Percentiles rank a stretch among this genome's conserved stretches.
Conservation (phyloP, 2,113 vertebrate genomes). For the Strix aluco region DNA sequence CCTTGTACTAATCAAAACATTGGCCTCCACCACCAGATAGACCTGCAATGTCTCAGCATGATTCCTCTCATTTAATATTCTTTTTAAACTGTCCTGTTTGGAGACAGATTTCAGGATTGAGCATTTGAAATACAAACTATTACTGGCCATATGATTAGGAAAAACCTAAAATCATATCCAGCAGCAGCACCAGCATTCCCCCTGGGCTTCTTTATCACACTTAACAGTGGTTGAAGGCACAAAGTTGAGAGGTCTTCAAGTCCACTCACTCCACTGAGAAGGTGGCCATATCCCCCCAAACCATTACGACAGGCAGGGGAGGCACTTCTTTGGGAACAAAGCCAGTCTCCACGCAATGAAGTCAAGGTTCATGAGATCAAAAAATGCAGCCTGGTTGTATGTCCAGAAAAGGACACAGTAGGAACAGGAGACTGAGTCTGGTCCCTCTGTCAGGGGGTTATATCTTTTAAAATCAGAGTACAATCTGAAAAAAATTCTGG, state of each 20-base stretch:
- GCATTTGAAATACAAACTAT: not conserved
- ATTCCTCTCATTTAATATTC: not conserved
- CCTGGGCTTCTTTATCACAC: not conserved
- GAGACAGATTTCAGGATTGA: not conserved
- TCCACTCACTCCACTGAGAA: not conserved
- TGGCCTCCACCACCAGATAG: not conserved
- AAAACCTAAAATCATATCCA: not conserved
- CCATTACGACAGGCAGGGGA: not conserved
- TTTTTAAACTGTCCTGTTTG: not conserved
- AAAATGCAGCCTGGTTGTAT: not conserved
- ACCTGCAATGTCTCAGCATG: not conserved
- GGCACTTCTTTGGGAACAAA: not conserved
- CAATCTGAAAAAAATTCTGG: not conserved
- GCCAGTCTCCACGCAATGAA: not conserved
- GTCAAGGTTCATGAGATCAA: not conserved
- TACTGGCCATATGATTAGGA: not conserved
- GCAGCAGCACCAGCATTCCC: not conserved
- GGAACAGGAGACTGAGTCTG: not conserved
- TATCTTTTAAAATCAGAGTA: not conserved
- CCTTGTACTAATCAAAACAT: conserved; percentile 12
- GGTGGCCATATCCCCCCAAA: rapidly evolving
- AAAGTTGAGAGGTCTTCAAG: not conserved
- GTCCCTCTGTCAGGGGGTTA: not conserved
- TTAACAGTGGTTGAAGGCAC: not conserved
- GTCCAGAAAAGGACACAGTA: not conserved